phyloP scores from a whole-genome alignment of 2,797 vertebrate species.

The Acomys russatus region DNA sequence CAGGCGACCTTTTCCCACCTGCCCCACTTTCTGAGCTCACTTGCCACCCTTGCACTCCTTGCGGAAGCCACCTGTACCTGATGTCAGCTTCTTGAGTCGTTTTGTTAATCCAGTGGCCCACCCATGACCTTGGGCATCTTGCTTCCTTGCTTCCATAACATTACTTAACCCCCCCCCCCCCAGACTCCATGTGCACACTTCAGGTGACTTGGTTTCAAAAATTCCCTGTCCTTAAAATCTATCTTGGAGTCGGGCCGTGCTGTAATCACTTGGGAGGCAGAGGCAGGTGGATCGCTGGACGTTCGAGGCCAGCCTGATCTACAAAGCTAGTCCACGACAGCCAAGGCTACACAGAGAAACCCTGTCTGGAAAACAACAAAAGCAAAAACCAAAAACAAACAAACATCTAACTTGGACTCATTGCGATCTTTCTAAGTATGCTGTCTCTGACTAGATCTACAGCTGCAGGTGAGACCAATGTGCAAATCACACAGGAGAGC shows the following conservation, averaged over 20 bases:
- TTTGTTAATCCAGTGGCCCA: not conserved
- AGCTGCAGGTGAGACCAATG: not conserved
- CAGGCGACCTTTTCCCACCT: not conserved
- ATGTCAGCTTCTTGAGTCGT: not conserved
- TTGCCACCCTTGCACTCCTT: too few relatives aligned
- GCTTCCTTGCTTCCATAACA: too few relatives aligned
- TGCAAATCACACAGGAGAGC: not conserved
- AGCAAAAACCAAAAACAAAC: too few relatives aligned
- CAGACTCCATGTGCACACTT: not conserved
- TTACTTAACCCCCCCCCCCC: too few relatives aligned
- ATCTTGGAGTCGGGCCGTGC: not conserved
- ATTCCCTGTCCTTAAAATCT: not conserved
- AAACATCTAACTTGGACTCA: not conserved
- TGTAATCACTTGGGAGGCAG: too few relatives aligned
- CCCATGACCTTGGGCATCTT: fast-evolving
- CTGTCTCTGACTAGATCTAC: not conserved
- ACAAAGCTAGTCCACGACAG: too few relatives aligned
- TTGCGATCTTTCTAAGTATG: not conserved
- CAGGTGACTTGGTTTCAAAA: not conserved
- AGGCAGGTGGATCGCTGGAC: too few relatives aligned
- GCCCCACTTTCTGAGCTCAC: not conserved
- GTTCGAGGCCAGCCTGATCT: too few relatives aligned
- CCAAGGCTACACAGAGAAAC: too few relatives aligned
- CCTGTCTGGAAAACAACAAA: too few relatives aligned
- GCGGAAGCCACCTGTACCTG: too few relatives aligned